These are phyloP conservation scores for Hybognathus amarus DNA, from an alignment of 2,797 vertebrate species.

Conservation along the genomic window DNA sequence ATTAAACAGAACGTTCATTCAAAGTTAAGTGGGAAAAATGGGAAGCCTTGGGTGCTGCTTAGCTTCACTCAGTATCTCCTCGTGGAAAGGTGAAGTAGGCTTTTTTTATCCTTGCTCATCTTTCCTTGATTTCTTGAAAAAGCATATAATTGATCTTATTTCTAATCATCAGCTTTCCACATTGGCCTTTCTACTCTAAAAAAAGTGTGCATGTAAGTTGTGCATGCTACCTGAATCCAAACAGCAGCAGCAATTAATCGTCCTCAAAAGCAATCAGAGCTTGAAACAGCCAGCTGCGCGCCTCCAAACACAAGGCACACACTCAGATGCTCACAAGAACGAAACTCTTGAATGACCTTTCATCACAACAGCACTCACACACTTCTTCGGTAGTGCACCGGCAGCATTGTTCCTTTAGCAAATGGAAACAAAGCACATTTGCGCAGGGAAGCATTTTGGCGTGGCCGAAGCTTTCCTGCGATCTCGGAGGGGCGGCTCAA, in stretches of 20 bases:
- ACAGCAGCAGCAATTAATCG: constrained; percentile 75
- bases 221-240: constrained; percentile 63
- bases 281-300: constrained; percentile 73
- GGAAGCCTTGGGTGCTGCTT: too few species aligned
- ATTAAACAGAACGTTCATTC: not conserved
- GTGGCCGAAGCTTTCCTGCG: not conserved
- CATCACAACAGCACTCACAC: constrained; percentile 11
- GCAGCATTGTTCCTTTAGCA: constrained; percentile 26
- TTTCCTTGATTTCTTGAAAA: too few species aligned
- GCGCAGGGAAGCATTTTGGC: not conserved
- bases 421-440: constrained; percentile 25
- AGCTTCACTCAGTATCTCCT: too few species aligned
- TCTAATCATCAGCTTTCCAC: constrained; percentile 1
- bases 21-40: not conserved
- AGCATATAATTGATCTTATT: not conserved
- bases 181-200: not conserved
- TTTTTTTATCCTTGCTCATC: too few species aligned
- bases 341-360: constrained; percentile 34
- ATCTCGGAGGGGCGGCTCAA: constrained; percentile 7
- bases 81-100: too few species aligned
- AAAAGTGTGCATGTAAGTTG: constrained; percentile 10
- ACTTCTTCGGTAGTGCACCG: not conserved
- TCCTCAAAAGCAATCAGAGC: constrained; percentile 71
- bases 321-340: constrained; percentile 49
- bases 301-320: constrained; percentile 72